Evolutionary conservation across 2,113 vertebrate genomes (phyloP).

Genomic region (Crocuta crocuta): DNA sequence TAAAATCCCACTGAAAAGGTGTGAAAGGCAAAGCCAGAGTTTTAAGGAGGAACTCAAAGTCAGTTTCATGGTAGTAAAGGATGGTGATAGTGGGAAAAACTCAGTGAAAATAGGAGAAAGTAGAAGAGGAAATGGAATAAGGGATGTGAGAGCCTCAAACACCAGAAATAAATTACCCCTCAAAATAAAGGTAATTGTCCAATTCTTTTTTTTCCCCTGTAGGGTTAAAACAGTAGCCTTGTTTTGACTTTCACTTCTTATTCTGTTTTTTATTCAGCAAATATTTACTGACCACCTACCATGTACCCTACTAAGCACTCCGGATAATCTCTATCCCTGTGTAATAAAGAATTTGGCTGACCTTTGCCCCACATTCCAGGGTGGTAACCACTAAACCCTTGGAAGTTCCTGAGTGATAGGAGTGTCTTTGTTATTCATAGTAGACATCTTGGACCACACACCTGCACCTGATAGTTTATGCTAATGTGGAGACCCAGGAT

Average conservation of each 20-base stretch:
- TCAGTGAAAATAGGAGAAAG: background rate
- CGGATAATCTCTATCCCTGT: background rate
- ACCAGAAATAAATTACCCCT: background rate
- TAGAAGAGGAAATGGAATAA: background rate
- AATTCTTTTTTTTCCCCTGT: background rate
- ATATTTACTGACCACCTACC: background rate
- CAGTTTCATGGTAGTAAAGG: background rate
- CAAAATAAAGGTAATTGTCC: background rate
- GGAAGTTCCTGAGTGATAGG: background rate
- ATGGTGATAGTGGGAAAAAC: background rate
- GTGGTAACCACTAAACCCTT: background rate
- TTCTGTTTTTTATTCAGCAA: background rate
- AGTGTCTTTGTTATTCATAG: background rate
- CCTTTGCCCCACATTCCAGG: background rate
- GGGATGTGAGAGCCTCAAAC: background rate
- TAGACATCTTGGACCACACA: background rate
- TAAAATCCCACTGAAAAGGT: conserved; percentile 36
- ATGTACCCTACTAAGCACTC: background rate
- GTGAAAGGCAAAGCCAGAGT: conserved; percentile 42
- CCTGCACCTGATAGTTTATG: background rate
- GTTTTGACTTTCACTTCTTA: conserved; percentile 12
- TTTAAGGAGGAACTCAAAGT: background rate
- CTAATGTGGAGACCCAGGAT: background rate
- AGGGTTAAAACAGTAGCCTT: background rate
- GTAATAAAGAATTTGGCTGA: background rate